Base-by-base conservation (phyloP, 2,888 invertebrate genomes). In the Bombyx huttoni region DNA sequence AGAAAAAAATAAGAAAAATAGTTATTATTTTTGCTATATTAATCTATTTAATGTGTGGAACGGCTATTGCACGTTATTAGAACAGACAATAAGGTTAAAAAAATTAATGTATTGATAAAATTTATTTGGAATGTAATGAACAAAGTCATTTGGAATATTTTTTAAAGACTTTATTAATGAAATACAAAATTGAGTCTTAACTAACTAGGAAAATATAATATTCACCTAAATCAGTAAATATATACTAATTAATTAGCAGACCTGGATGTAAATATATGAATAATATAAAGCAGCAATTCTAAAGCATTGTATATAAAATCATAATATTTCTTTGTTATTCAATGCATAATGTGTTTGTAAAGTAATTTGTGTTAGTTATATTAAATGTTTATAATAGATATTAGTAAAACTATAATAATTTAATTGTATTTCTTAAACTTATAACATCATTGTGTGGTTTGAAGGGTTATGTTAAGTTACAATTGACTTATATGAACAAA, bases 271-370 rank as follows among this genome's bases (percentile, higher is more conserved):
- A 68, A 84, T 82, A 81, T 71, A 55, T 40, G 46, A 59, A 78
- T 63, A 67, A 63, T 34, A 71, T 74, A 73, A 85, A 85, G 83
- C 86, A 85, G 81, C 70, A 75, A 87, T 88, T 87, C 85, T 86
- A 86, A 87, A 88, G 69, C 74, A 63, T 71, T 84, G 83, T 87
- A 84, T 56, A 83, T 83, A 83, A 68, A 73, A 56, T 53, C 58
- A 60, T 56, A 49, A 8, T 40, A 6, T 40, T 40, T 40, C 9
- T 40, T 40, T 40, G 40, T 40, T 40, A 40, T 3, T 50, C 24
- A 40, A 40, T 40, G 40, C 40, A 40, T 24, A 55, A 50, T 51
- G 34, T 46, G 40, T 40, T 10, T 40, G 8, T 10, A 40, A 40
- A 10, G 40, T 40, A 40, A 12, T 40, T 3, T 40, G 40, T 40